Evolutionary conservation across 2,113 vertebrate species (phyloP).

Genomic region (Corythoichthys intestinalis): DNA sequence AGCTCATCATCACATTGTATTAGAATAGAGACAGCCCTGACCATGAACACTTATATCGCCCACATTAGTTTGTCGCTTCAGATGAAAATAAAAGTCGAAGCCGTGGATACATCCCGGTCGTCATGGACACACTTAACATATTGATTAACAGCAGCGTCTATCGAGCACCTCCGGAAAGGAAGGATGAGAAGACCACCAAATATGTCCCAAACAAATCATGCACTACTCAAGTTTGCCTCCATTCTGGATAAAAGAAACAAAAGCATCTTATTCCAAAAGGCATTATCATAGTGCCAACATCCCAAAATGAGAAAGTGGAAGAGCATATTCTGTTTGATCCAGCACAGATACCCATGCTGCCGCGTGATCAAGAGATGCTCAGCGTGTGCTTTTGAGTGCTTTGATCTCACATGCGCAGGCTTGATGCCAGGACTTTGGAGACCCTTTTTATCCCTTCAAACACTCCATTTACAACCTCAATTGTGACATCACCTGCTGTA

Average conservation of each 20-base stretch:
- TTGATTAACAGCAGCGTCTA: background rate
- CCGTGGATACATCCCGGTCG: background rate
- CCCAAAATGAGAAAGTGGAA: background rate
- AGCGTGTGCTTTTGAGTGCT: constrained; percentile 1
- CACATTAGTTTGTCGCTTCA: background rate
- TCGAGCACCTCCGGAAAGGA: no score
- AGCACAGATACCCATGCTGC: background rate
- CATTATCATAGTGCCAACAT: background rate
- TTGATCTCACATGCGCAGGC: constrained; percentile 2
- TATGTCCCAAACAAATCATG: background rate
- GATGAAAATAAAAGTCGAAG: background rate
- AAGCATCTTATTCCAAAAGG: background rate
- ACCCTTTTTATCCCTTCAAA: background rate
- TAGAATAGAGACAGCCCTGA: background rate
- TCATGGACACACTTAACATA: constrained; percentile 4
- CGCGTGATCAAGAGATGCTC: background rate
- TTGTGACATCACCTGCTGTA: background rate
- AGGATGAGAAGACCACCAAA: background rate
- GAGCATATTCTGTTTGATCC: constrained; percentile 2
- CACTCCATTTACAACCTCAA: background rate
- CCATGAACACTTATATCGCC: background rate
- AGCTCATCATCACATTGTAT: background rate
- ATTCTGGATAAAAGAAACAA: background rate
- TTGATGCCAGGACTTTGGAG: background rate
- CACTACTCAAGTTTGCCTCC: background rate